Conservation (phyloP, 2,888 invertebrate species). For the Lithodes maja region DNA sequence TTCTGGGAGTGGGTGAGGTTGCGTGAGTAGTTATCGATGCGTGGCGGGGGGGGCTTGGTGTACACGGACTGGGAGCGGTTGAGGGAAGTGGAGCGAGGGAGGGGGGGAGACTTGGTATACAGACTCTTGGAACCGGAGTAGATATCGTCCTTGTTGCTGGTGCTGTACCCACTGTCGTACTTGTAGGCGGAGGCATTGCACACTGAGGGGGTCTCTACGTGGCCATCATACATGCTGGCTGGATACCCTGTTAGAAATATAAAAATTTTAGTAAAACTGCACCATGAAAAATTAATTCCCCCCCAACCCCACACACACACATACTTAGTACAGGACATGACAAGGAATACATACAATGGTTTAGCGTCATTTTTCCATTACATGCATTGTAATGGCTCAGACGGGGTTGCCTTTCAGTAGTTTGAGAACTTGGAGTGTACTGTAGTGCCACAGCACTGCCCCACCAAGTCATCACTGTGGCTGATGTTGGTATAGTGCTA, state of each 20-base stretch:
- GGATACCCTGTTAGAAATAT: conserved; percentile 57
- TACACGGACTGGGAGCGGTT: conserved; percentile 71
- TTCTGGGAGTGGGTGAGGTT: conserved; percentile 64
- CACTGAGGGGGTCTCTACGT: conserved; percentile 54
- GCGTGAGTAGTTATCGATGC: conserved; percentile 64
- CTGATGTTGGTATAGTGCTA: too few species aligned
- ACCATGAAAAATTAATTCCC: too few species aligned
- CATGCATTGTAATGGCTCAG: too few species aligned
- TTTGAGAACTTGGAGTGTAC: too few species aligned
- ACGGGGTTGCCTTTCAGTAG: too few species aligned
- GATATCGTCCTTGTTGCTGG: conserved; percentile 70
- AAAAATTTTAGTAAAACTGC: too few species aligned
- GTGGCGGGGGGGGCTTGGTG: conserved; percentile 67
- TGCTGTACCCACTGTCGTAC: conserved; percentile 45
- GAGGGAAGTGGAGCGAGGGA: conserved; percentile 56
- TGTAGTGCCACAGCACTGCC: too few species aligned
- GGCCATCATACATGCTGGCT: conserved; percentile 58
- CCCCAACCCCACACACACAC: too few species aligned
- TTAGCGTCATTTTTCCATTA: too few species aligned
- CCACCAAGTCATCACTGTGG: too few species aligned
- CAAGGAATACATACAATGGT: too few species aligned
- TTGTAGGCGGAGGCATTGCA: conserved; percentile 65
- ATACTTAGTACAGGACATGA: too few species aligned
- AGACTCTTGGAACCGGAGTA: conserved; percentile 74
- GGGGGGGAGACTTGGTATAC: conserved; percentile 72